Evolutionary conservation across 2,113 vertebrate genomes (phyloP).

Genomic region (Calypte anna): DNA sequence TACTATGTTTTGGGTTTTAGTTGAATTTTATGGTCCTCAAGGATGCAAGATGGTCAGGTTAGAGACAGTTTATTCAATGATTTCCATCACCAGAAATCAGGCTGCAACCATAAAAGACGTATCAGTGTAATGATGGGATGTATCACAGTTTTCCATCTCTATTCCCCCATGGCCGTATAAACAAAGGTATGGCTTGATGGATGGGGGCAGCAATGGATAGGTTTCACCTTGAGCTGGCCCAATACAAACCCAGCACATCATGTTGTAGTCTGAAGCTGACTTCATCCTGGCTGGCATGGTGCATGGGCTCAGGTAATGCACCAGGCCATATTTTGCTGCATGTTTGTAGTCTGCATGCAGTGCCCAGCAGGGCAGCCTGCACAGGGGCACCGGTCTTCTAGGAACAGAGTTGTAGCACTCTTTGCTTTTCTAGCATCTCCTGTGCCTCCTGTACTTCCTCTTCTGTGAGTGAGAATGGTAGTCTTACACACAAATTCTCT

Average conservation of each 20-base stretch:
- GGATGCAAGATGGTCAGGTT: not conserved
- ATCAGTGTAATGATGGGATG: accelerated
- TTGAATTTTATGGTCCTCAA: not conserved
- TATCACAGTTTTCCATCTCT: not conserved
- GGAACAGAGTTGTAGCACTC: not conserved
- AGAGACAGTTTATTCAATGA: not conserved
- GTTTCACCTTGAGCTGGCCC: not conserved
- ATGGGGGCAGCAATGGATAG: not conserved
- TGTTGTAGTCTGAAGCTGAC: not conserved
- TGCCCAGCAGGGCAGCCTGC: not conserved
- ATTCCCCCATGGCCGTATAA: not conserved
- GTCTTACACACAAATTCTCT: not conserved
- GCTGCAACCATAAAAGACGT: not conserved
- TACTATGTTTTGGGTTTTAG: not conserved
- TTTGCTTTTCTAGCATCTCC: not conserved
- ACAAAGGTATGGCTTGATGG: not conserved
- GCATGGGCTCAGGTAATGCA: accelerated
- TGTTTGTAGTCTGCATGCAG: not conserved
- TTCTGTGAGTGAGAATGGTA: not conserved
- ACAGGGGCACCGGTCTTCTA: not conserved
- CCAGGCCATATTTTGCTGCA: not conserved
- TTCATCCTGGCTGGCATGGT: not conserved
- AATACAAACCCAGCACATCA: accelerated
- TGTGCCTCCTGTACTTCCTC: not conserved
- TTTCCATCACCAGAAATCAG: not conserved